Evolutionary conservation across 2,113 vertebrate species (phyloP).

Genomic region (Microcebus griseorufus): DNA sequence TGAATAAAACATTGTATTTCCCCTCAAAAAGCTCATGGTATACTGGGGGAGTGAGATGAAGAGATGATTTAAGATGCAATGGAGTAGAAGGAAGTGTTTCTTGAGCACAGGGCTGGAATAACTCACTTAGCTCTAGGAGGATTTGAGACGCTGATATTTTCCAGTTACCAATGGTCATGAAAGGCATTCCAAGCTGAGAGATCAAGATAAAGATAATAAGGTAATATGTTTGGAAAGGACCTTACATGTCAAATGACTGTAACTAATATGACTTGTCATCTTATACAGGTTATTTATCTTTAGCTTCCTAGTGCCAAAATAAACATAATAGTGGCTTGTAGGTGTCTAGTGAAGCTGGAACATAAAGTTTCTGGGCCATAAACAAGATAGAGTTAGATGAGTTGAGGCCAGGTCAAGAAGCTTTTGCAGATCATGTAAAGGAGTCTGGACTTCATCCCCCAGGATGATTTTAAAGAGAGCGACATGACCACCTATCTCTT

Average conservation of each 20-base stretch:
- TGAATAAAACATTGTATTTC: slow-evolving; percentile 37
- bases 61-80: neutral
- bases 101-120: neutral
- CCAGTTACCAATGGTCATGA: neutral
- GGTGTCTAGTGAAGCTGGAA: neutral
- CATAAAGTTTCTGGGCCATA: neutral
- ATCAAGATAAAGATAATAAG: neutral
- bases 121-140: neutral
- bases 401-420: neutral
- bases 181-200: neutral
- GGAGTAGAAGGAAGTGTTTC: neutral
- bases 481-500: neutral
- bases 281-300: neutral
- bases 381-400: neutral
- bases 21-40: neutral
- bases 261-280: neutral
- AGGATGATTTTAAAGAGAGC: neutral
- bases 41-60: neutral
- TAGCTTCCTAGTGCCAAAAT: neutral
- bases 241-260: neutral
- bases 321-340: neutral
- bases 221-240: neutral
- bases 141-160: neutral
- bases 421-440: neutral
- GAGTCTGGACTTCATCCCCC: neutral